Evolutionary conservation across 2,888 invertebrate genomes (phyloP).

Genomic region (Drosophila prolongata): DNA sequence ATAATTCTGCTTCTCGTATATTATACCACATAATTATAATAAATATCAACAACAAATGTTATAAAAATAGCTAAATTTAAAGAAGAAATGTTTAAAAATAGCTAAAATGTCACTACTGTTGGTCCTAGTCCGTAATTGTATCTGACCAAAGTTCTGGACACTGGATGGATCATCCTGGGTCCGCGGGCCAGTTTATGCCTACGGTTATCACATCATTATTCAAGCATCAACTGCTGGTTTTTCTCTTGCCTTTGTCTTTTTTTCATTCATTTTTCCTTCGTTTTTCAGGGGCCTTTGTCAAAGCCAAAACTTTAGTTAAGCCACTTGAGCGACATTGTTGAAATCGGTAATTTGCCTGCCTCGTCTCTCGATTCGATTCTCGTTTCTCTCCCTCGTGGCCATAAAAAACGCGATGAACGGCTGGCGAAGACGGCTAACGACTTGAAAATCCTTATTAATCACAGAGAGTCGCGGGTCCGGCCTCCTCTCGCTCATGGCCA

Average conservation of each 20-base stretch:
- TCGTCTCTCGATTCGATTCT: slow-evolving; percentile 38
- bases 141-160: slow-evolving; percentile 51
- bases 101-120: slow-evolving; percentile 2
- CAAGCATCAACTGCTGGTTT: slow-evolving; percentile 66
- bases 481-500: slow-evolving; percentile 56
- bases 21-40: too few relatives aligned
- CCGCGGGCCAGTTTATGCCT: slow-evolving; percentile 72
- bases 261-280: slow-evolving; percentile 1
- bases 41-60: too few relatives aligned
- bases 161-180: slow-evolving; percentile 38
- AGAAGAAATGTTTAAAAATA: neutral
- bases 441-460: slow-evolving; percentile 80
- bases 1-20: too few relatives aligned
- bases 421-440: slow-evolving; percentile 63
- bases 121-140: slow-evolving; percentile 57
- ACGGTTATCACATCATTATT: slow-evolving; percentile 79
- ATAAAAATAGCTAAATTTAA: neutral
- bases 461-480: slow-evolving; percentile 59
- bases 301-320: slow-evolving; percentile 75
- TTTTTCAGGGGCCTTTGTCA: slow-evolving; percentile 66
- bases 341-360: slow-evolving; percentile 79
- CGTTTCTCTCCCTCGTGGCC: slow-evolving; percentile 52
- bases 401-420: slow-evolving; percentile 49
- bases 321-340: slow-evolving; percentile 79
- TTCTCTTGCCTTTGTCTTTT: slow-evolving; percentile 7